Conservation (phyloP, 2,113 vertebrate species). For the Sterrhoptilus dennistouni region DNA sequence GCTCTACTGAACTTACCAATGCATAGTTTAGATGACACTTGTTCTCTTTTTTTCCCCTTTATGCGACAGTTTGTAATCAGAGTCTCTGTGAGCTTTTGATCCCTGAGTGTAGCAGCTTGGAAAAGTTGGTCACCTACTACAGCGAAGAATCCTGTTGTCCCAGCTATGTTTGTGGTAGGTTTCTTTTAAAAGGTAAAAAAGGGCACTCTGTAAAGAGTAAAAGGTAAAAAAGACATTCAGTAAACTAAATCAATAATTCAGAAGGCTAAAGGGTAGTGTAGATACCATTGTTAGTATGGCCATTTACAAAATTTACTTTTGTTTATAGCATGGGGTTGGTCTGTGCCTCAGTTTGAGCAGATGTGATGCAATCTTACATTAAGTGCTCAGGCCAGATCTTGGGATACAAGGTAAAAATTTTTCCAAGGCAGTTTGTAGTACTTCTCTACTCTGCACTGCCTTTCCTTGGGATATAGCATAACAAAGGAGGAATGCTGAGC, state of each 20-base stretch:
- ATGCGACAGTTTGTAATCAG: conserved; percentile 89
- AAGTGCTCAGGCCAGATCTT: not conserved
- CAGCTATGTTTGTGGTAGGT: conserved; percentile 85
- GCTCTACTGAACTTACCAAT: not conserved
- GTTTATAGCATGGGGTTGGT: not conserved
- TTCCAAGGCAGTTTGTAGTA: not conserved
- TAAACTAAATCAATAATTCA: not conserved
- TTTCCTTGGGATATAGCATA: not conserved
- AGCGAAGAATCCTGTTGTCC: conserved; percentile 92
- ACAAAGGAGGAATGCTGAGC: not conserved
- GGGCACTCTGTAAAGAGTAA: not conserved
- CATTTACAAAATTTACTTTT: not conserved
- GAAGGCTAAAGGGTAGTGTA: not conserved
- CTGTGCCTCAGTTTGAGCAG: not conserved
- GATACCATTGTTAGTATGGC: not conserved
- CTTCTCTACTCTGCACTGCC: not conserved
- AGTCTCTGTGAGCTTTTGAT: conserved; percentile 83
- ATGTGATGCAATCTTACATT: not conserved
- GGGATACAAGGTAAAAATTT: not conserved
- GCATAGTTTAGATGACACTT: not conserved
- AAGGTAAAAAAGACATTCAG: not conserved
- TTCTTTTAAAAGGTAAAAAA: not conserved
- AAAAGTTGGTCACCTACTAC: conserved; percentile 87
- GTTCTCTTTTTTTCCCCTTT: not conserved
- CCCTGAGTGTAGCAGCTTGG: conserved; percentile 82